Conservation (phyloP, 1,140 invertebrate genomes). For the Platyscapa corneri region DNA sequence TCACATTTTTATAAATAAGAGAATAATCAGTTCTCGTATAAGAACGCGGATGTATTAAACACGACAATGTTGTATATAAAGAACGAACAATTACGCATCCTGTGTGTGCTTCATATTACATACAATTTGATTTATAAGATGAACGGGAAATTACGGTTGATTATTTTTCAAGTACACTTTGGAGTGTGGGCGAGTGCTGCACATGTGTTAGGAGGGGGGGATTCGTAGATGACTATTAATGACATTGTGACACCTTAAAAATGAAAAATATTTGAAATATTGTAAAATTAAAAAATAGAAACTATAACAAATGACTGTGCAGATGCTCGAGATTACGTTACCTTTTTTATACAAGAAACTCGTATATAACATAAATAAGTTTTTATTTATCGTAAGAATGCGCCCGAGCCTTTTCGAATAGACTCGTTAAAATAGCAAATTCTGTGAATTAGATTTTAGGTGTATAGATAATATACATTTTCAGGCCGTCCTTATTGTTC, state of each 20-base stretch:
- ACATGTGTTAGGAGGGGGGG: background rate
- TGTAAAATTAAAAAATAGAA: slow-evolving; percentile 10
- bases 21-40: background rate
- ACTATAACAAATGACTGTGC: slow-evolving; percentile 21
- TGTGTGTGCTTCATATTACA: no score
- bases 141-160: background rate
- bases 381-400: slow-evolving; percentile 44
- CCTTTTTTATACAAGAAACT: slow-evolving; percentile 40
- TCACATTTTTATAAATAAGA: background rate
- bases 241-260: background rate
- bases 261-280: background rate
- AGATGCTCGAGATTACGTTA: slow-evolving; percentile 47
- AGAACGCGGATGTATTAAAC: background rate
- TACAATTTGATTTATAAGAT: background rate
- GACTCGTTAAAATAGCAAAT: slow-evolving; percentile 38
- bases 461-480: slow-evolving; percentile 34
- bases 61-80: no score
- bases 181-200: background rate
- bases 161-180: background rate
- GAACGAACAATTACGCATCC: no score
- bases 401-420: slow-evolving; percentile 4
- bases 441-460: slow-evolving; percentile 36
- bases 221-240: background rate
- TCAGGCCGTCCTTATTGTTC: slow-evolving; percentile 45
- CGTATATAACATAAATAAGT: slow-evolving; percentile 22